Evolutionary conservation across 2,113 vertebrate species (phyloP).

Genomic region (Cromileptes altivelis): DNA sequence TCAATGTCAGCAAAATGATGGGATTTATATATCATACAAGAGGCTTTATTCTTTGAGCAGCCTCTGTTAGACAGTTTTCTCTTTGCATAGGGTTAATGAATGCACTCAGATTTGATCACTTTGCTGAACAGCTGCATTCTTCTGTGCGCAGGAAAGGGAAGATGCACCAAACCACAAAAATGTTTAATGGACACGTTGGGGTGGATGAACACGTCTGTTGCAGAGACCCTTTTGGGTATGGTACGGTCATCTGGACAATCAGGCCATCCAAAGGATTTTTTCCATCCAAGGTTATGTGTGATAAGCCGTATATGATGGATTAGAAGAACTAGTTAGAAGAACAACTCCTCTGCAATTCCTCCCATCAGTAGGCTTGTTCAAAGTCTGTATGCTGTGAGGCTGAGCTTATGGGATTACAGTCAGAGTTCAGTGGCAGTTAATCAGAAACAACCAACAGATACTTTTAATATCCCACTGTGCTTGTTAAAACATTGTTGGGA

Average conservation of each 20-base stretch:
- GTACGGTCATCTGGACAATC: constrained; percentile 20
- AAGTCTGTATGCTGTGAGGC: constrained; percentile 54
- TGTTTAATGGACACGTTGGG: neutral
- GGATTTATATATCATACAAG: constrained; percentile 31
- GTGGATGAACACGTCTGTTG: neutral
- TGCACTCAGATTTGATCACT: neutral
- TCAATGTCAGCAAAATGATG: constrained; percentile 46
- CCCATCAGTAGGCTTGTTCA: constrained; percentile 57
- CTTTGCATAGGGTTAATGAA: neutral
- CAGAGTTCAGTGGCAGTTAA: constrained; percentile 78
- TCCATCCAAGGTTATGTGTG: constrained; percentile 36
- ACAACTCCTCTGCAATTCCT: constrained; percentile 53
- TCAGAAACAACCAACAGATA: constrained; percentile 76
- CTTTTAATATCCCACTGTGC: constrained; percentile 70
- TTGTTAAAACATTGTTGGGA: constrained; percentile 70
- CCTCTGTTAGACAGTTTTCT: neutral
- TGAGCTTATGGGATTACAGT: constrained; percentile 76
- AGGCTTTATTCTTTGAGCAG: constrained; percentile 1
- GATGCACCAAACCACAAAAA: too few species aligned
- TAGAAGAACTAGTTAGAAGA: constrained; percentile 61
- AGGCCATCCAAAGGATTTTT: constrained; percentile 12
- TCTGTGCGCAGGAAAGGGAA: neutral
- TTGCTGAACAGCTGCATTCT: neutral
- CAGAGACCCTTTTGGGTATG: neutral
- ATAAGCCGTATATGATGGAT: constrained; percentile 59